These are phyloP conservation scores for Lytechinus variegatus DNA, from an alignment of 35 echinoderm and acorn worm genomes.

Conservation along the genomic window DNA sequence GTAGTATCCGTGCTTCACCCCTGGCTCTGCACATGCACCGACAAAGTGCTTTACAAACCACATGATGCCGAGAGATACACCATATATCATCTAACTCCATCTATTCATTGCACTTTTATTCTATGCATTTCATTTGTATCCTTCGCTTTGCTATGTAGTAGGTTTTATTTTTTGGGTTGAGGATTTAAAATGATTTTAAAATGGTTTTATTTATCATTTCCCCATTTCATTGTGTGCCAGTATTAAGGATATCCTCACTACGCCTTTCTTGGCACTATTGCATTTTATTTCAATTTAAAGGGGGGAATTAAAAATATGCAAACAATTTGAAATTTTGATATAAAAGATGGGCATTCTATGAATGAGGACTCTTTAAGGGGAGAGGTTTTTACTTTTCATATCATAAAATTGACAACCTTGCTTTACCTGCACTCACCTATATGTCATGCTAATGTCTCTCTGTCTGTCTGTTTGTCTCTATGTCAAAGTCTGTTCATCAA, in stretches of 20 bases:
- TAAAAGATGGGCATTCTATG: too few relatives aligned
- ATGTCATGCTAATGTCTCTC: neutral
- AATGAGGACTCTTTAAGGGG: too few relatives aligned
- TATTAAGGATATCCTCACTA: too few relatives aligned
- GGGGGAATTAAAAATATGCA: too few relatives aligned
- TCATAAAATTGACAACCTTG: neutral
- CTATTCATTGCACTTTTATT: neutral
- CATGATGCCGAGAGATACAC: neutral
- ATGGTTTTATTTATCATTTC: neutral
- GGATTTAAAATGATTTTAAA: neutral
- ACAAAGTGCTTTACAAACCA: neutral
- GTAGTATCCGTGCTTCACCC: too few relatives aligned
- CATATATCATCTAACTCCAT: neutral
- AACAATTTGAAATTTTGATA: too few relatives aligned
- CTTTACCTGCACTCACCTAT: neutral
- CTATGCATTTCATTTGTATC: neutral
- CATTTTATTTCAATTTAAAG: too few relatives aligned
- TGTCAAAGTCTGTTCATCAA: neutral
- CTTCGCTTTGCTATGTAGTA: neutral
- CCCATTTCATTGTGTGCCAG: too few relatives aligned
- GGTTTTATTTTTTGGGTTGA: neutral
- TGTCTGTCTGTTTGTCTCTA: neutral
- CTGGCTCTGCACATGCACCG: too few relatives aligned
- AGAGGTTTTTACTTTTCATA: neutral
- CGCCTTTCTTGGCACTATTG: too few relatives aligned